Base-by-base conservation (phyloP, 2,888 invertebrate genomes). In the Drosophila meridionalis region DNA sequence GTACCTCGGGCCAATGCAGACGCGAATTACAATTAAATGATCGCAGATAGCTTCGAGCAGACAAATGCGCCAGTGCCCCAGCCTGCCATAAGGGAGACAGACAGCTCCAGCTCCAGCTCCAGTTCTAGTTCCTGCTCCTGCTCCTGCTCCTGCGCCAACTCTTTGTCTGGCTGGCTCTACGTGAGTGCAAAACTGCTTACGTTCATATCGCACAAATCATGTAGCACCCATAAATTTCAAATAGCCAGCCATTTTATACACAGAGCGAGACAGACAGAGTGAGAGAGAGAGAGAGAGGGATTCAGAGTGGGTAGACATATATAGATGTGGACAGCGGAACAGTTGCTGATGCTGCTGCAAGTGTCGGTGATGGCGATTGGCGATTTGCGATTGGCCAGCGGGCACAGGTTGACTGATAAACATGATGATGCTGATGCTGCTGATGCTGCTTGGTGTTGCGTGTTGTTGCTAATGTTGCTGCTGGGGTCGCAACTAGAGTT, bases 111-210 rank as follows among this genome's bases (percentile, higher is more conserved):
- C 42, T 20, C 43, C 36, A 20, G 45, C 53, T 77, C 14, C 57
- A 55, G 42, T 38, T 42, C 42, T 42, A 42, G n/a, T 8, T 20
- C 36, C 42, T 26, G 48, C 52, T 77, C 30, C 53, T 12, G 47
- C 52, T 43, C 30, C 11, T 53, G 36, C 38, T 59, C 26, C 57
- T 43, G 64, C 38, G 12, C 42, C 47, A 67, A 30, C 81, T 55
- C 69, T 53, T 71, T 80, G 80, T 79, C 69, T 75, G 69, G 52
- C 64, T 34, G 36, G 32, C 38, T 62, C 67, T 76, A 89, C 86
- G 87, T 85, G 90, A 89, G 89, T 89, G 90, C 89, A 85, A 90
- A 90, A 90, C 90, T 90, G 86, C 90, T 90, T 90, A 90, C 87
- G 90, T 73, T 87, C 80, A 69, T 80, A 83, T 87, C 82, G 80